Conservation (phyloP, 2,113 vertebrate genomes). For the Ceyx cyanopectus region DNA sequence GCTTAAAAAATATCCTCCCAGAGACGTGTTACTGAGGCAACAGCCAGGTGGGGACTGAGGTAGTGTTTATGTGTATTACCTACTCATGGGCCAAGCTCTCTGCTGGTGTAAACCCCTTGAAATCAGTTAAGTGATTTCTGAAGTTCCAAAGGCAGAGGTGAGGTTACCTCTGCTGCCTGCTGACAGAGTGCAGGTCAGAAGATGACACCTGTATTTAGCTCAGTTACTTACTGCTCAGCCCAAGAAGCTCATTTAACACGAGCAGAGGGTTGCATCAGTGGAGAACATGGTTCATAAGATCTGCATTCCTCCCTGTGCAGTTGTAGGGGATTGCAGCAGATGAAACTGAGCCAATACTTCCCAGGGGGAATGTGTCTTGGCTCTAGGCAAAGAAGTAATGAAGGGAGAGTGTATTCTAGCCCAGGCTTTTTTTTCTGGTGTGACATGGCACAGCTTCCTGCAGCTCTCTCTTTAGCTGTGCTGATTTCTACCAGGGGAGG, state of each 20-base stretch:
- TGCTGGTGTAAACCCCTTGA: background rate
- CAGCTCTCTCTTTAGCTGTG: background rate
- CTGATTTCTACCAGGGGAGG: background rate
- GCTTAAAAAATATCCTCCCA: conserved; percentile 20
- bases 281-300: background rate
- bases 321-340: background rate
- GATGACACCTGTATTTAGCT: background rate
- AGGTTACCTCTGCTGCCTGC: background rate
- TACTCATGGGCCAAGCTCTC: background rate
- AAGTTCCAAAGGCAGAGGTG: background rate
- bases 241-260: background rate
- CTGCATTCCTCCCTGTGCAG: background rate
- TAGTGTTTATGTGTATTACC: background rate
- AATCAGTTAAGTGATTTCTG: conserved; percentile 17
- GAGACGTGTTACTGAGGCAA: conserved; percentile 51
- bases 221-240: background rate
- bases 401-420: background rate
- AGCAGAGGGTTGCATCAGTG: background rate
- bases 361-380: background rate
- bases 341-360: background rate
- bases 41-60: conserved; percentile 24
- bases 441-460: background rate
- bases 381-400: conserved; percentile 7
- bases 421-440: background rate
- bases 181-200: background rate